A percentile compares a stretch with the other conserved stretches of the same genome.
Conservation (phyloP, 2,113 vertebrate species). For the Tautogolabrus adspersus region DNA sequence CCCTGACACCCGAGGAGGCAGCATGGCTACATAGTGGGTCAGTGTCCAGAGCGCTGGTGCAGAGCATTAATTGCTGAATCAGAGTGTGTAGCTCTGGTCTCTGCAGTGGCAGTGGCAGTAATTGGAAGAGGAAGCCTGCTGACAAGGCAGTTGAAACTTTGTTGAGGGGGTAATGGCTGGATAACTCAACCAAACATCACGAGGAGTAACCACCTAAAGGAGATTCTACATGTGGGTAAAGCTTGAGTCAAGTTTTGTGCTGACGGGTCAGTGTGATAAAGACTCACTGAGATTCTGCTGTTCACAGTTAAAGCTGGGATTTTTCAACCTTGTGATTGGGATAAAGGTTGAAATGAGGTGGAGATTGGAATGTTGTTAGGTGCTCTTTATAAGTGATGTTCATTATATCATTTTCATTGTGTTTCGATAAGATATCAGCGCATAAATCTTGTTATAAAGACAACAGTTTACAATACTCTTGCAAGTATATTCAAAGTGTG, state of each 20-base stretch:
- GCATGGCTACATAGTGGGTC: slow-evolving; percentile 39
- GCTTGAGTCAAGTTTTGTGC: slow-evolving; percentile 1
- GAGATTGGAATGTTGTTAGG: neutral
- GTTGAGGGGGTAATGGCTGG: slow-evolving; percentile 51
- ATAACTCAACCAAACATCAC: slow-evolving; percentile 35
- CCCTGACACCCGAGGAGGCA: slow-evolving; percentile 12
- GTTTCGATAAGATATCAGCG: too few relatives aligned
- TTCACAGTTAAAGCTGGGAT: neutral
- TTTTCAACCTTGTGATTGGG: slow-evolving; percentile 1
- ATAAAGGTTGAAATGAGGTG: neutral
- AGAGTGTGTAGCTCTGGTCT: slow-evolving; percentile 54
- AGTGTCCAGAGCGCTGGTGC: slow-evolving; percentile 51
- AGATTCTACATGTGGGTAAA: slow-evolving; percentile 16
- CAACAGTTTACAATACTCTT: too few relatives aligned
- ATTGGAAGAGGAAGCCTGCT: slow-evolving; percentile 72
- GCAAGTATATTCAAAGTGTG: too few relatives aligned
- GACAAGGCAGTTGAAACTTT: slow-evolving; percentile 69
- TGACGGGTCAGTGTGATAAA: slow-evolving; percentile 1
- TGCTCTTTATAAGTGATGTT: neutral
- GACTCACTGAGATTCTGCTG: slow-evolving; percentile 3
- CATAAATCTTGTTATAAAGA: too few relatives aligned
- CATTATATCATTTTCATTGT: too few relatives aligned
- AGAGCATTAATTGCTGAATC: slow-evolving; percentile 75
- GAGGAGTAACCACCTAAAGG: slow-evolving; percentile 22
- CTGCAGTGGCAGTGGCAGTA: slow-evolving; percentile 72